A percentile compares a stretch with the other conserved stretches of the same genome.
These are phyloP conservation scores for Sibirionetta formosa DNA, from an alignment of 2,797 vertebrate species.

Conservation along the genomic window DNA sequence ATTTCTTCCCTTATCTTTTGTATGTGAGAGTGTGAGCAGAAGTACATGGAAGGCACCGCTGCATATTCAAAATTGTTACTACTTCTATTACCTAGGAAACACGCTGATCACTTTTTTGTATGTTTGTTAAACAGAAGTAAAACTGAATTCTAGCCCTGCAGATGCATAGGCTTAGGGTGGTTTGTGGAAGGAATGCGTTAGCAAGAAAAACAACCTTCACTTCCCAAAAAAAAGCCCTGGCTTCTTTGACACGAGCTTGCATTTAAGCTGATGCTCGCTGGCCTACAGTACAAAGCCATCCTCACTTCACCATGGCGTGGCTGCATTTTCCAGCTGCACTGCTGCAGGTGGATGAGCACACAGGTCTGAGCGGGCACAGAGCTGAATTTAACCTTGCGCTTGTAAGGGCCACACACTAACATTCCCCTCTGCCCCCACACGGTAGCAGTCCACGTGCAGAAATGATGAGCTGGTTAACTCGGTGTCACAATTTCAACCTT, in stretches of 20 bases:
- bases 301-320: conserved; percentile 17
- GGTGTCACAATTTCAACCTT: background rate
- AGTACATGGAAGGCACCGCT: background rate
- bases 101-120: background rate
- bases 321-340: conserved; percentile 23
- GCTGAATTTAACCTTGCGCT: conserved; percentile 31
- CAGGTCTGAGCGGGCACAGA: background rate
- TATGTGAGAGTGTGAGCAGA: background rate
- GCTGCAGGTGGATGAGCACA: conserved; percentile 54
- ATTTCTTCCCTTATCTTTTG: background rate
- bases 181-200: background rate
- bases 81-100: background rate
- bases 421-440: background rate
- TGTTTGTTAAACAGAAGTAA: background rate
- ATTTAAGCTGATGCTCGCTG: conserved; percentile 5
- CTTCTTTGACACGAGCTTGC: background rate
- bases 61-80: background rate
- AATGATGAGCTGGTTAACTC: background rate
- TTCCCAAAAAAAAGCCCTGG: background rate
- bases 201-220: background rate
- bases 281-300: background rate
- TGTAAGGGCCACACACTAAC: conserved; percentile 36
- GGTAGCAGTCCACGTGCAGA: background rate
- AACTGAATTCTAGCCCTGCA: background rate
- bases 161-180: rapidly evolving